Percentiles rank a stretch among this genome's conserved stretches.
Conservation (phyloP, 2,888 invertebrate species). For the Sinopyrophorus schimmeli region DNA sequence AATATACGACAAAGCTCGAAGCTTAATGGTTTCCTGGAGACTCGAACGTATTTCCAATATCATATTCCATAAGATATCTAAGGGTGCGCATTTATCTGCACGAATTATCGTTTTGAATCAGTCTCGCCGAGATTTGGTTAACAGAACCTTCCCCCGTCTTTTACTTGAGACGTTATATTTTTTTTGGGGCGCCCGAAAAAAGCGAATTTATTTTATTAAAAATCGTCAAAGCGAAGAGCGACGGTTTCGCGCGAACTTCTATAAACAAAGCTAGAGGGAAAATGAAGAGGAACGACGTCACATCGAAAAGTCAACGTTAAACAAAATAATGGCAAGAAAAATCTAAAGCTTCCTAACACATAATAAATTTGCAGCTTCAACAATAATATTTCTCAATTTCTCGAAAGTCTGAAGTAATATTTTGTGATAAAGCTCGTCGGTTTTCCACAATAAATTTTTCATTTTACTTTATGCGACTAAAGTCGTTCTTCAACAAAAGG, state of each 20-base stretch:
- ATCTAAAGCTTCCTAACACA: constrained; percentile 11
- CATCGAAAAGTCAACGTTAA: not conserved
- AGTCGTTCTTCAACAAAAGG: constrained; percentile 17
- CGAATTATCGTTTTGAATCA: constrained; percentile 8
- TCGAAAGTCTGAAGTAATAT: constrained; percentile 22
- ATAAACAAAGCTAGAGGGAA: not conserved
- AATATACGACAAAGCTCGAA: constrained; percentile 5
- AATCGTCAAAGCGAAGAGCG: not conserved
- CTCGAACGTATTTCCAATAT: constrained; percentile 12
- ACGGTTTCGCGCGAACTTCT: no score
- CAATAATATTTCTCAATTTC: constrained; percentile 27
- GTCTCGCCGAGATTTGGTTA: no score
- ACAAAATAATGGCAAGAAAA: constrained; percentile 11
- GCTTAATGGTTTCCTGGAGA: constrained; percentile 17
- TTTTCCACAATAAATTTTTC: constrained; percentile 28
- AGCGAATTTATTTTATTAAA: not conserved
- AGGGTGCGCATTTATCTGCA: not conserved
- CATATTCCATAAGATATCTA: constrained; percentile 7
- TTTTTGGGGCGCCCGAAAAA: not conserved
- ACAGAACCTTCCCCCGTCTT: no score
- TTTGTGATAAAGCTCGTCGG: constrained; percentile 27
- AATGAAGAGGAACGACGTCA: constrained; percentile 7
- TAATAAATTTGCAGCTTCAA: constrained; percentile 18
- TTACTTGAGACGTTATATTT: not conserved
- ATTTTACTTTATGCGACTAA: constrained; percentile 21